Base-by-base conservation (phyloP, 2,113 vertebrate species). In the Zosterops borbonicus region DNA sequence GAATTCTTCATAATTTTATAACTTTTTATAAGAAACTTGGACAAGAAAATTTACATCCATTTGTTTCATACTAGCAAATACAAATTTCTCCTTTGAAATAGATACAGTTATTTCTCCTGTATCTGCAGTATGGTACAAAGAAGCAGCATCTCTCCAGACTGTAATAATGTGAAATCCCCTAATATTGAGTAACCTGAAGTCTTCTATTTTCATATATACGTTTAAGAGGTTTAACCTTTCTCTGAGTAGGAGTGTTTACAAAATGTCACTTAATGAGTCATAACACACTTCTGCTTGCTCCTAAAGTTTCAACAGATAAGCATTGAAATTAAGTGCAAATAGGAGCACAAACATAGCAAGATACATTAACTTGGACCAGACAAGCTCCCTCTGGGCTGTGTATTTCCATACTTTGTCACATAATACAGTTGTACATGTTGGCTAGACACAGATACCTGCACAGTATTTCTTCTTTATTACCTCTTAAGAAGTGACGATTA, bases 191-290 rank as follows among this genome's bases (percentile, higher is more conserved):
- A 70, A 60, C 46, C 37, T 73, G 37, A 91, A 63, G 89, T 63
- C 68, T 89, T 92, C 46, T 83, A 29, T 95, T 46, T 33, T 82
- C 39, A 53, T 78, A 46, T 33, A 46, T 37, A 55, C 6, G 85
- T 94, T 69, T 69, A 53, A 79, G 20, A 41, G 14, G 44, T 55
- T 93, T 49, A 59, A 83, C 55, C 70, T 50, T 81, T 92, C 50
- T 78, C 59, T 84, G 56, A 59, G 67, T 39, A 83, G 62, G 53
- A 87, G 41, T 44, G 33, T 70, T 90, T 60, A 87, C 73, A 70
- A 80, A 94, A 90, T 46, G 39, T 58, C 35, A 88, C 50, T 84
- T 8, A 4, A 50, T 84, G 63, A 97, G n/a, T 95, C 81, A 94
- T 2, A 79, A 14, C 29, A 84, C n/a, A 42, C 63, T 86, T 82